phyloP scores from a whole-genome alignment of 2,888 invertebrate species.

The Tridacna gigas region DNA sequence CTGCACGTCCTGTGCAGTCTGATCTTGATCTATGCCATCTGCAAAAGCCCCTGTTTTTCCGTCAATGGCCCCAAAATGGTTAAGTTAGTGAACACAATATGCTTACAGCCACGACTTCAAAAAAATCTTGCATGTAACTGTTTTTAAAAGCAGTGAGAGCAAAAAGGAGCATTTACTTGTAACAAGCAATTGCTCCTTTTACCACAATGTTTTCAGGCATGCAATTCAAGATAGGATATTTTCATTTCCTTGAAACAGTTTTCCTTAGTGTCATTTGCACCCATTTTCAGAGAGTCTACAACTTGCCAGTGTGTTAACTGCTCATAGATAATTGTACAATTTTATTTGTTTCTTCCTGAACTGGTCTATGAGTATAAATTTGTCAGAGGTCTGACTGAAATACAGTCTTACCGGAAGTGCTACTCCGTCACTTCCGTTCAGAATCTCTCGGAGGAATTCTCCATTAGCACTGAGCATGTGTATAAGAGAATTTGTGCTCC shows the following conservation, averaged over 20 bases:
- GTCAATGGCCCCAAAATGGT: no score
- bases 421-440: not conserved
- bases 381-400: conserved; percentile 3
- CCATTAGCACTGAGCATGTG: conserved; percentile 17
- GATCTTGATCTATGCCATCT: no score
- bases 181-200: conserved; percentile 11
- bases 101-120: no score
- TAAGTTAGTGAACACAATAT: no score
- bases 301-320: not conserved
- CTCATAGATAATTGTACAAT: not conserved
- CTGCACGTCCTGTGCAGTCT: no score
- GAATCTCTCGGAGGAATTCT: conserved; percentile 4
- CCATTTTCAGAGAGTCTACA: not conserved
- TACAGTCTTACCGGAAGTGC: not conserved
- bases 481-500: conserved; percentile 10
- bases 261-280: not conserved
- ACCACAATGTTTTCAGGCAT: not conserved
- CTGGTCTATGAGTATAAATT: conserved; percentile 7
- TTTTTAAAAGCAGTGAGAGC: not conserved
- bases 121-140: no score
- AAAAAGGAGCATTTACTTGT: not conserved
- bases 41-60: no score
- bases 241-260: not conserved
- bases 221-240: not conserved
- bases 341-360: conserved; percentile 7